A percentile compares a stretch with the other conserved stretches of the same genome.
phyloP scores from a whole-genome alignment of 2,888 invertebrate genomes.

The Malthinus seriepunctatus region DNA sequence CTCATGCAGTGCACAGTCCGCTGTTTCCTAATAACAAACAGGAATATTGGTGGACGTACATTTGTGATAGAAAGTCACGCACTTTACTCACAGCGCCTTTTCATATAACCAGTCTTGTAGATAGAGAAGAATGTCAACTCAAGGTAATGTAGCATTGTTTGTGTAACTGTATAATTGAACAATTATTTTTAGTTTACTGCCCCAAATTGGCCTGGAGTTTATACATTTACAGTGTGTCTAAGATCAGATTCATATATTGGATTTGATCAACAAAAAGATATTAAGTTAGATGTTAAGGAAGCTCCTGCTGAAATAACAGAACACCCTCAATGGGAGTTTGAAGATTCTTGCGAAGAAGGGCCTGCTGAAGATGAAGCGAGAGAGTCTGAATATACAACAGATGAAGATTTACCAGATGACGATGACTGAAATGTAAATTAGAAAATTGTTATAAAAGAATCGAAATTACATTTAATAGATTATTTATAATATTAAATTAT shows the following conservation, averaged over 20 bases:
- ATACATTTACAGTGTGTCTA: conserved; percentile 90
- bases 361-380: conserved; percentile 63
- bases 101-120: conserved; percentile 90
- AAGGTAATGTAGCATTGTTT: conserved; percentile 55
- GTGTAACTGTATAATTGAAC: not conserved
- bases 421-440: conserved; percentile 41
- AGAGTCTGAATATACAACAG: conserved; percentile 70
- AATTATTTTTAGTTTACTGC: conserved; percentile 78
- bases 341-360: conserved; percentile 83
- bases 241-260: conserved; percentile 97
- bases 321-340: conserved; percentile 98
- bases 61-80: conserved; percentile 92
- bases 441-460: conserved; percentile 13
- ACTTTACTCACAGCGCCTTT: conserved; percentile 91
- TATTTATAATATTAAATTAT: conserved; percentile 4
- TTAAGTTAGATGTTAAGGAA: conserved; percentile 97
- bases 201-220: conserved; percentile 90
- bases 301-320: conserved; percentile 88
- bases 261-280: conserved; percentile 92
- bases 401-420: conserved; percentile 66
- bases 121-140: conserved; percentile 88
- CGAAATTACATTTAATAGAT: conserved; percentile 25
- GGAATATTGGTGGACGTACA: conserved; percentile 99
- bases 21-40: conserved; percentile 94
- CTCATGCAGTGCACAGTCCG: conserved; percentile 97